These are phyloP conservation scores for Otus sunia DNA, from an alignment of 2,113 vertebrate genomes.

Conservation along the genomic window DNA sequence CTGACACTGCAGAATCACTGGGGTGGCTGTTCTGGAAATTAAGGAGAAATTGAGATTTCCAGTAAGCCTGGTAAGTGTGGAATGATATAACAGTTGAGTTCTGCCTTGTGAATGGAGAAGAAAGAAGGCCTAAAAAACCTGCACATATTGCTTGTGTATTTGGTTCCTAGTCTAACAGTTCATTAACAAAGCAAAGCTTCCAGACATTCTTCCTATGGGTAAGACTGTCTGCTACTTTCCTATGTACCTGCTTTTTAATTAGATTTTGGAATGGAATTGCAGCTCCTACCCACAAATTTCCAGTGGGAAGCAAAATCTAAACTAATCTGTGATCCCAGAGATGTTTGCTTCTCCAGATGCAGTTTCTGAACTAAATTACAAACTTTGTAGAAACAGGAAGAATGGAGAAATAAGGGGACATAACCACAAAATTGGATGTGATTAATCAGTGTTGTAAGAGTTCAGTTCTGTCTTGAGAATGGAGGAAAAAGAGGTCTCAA, in stretches of 20 bases:
- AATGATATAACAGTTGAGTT: not conserved
- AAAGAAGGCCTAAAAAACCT: not conserved
- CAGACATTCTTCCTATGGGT: slow-evolving; percentile 41
- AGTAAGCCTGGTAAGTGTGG: not conserved
- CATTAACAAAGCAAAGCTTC: slow-evolving; percentile 29
- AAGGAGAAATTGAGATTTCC: slow-evolving; percentile 2
- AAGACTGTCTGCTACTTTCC: not conserved
- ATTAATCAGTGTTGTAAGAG: not conserved
- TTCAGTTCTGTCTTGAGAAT: not conserved
- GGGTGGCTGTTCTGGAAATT: not conserved
- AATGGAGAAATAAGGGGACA: not conserved
- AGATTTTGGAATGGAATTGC: slow-evolving; percentile 12
- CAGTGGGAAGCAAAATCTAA: slow-evolving; percentile 26
- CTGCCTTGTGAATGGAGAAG: not conserved
- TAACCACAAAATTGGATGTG: not conserved
- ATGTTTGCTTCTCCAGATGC: slow-evolving; percentile 35
- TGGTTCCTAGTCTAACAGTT: slow-evolving; percentile 43
- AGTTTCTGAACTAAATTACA: slow-evolving; percentile 19
- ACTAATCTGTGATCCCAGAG: slow-evolving; percentile 23
- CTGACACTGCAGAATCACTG: not conserved
- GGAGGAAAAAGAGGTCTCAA: not conserved
- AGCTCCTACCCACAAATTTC: slow-evolving; percentile 24
- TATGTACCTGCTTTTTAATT: slow-evolving; percentile 45
- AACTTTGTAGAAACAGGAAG: not conserved
- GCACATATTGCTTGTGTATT: not conserved